These are phyloP conservation scores for Shinisaurus crocodilurus DNA, from an alignment of 2,113 vertebrate species.

Conservation along the genomic window DNA sequence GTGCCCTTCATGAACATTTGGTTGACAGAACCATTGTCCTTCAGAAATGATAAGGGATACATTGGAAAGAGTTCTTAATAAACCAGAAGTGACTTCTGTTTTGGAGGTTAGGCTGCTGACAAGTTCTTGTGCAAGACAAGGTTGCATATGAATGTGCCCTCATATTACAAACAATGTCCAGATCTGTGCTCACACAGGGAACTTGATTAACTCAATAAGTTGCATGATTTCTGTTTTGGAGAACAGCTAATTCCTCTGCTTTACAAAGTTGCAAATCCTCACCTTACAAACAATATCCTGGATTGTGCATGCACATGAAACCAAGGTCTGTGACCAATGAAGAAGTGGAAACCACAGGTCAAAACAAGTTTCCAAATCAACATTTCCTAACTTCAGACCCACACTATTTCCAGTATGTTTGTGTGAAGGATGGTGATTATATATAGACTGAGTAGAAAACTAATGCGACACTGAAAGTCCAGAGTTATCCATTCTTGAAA, in stretches of 20 bases:
- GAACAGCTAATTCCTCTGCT: background rate
- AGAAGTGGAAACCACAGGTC: background rate
- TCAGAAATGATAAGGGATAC: background rate
- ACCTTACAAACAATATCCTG: background rate
- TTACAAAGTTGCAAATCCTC: background rate
- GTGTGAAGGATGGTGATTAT: background rate
- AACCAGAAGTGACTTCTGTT: background rate
- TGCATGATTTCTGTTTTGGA: background rate
- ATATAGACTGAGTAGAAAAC: background rate
- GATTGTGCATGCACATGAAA: background rate
- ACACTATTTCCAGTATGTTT: background rate
- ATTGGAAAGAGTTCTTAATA: background rate
- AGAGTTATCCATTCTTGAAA: background rate
- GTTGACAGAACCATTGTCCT: background rate
- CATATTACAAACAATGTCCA: background rate
- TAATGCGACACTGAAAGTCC: background rate
- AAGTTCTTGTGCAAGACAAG: background rate
- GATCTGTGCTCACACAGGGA: background rate
- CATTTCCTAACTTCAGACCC: background rate
- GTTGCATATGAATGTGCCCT: background rate
- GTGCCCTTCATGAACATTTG: background rate
- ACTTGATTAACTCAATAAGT: background rate
- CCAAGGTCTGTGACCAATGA: background rate
- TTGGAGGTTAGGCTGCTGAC: background rate
- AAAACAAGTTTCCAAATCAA: background rate